phyloP scores from a whole-genome alignment of 64 coral and sea anemone genomes.

The Montipora sp. region DNA sequence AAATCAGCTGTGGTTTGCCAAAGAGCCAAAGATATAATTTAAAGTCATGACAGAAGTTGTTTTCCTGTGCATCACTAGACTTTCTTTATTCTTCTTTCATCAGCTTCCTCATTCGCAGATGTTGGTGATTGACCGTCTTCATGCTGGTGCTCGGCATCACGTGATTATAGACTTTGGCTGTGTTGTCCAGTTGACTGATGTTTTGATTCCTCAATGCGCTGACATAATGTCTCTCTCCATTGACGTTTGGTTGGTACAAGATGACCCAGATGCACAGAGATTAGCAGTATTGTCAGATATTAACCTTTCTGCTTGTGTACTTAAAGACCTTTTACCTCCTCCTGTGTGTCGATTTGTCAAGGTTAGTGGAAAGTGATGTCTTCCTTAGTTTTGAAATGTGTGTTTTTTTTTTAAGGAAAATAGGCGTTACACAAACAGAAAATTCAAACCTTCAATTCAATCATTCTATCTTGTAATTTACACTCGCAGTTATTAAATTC shows the following conservation, averaged over 20 bases:
- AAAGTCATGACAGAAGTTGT: neutral
- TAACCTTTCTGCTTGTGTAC: slow-evolving; percentile 70
- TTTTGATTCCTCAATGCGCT: slow-evolving; percentile 82
- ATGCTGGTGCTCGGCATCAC: slow-evolving; percentile 92
- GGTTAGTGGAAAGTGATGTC: slow-evolving; percentile 10
- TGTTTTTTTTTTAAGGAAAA: no score
- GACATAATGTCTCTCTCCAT: slow-evolving; percentile 91
- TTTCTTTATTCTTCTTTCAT: neutral
- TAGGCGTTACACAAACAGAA: no score
- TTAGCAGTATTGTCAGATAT: slow-evolving; percentile 91
- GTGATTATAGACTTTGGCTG: slow-evolving; percentile 97
- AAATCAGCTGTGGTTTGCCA: no score
- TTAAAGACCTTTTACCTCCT: slow-evolving; percentile 91
- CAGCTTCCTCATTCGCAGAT: slow-evolving; percentile 85
- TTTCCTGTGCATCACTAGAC: neutral
- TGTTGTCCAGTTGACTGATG: slow-evolving; percentile 85
- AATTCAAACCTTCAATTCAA: no score
- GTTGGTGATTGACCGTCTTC: slow-evolving; percentile 93
- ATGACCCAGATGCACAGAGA: slow-evolving; percentile 88
- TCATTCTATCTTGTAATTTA: no score
- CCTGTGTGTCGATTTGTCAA: slow-evolving; percentile 90
- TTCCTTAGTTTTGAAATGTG: no score
- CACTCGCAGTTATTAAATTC: no score
- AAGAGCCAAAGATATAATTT: no score
- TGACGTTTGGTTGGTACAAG: slow-evolving; percentile 83